phyloP scores from a whole-genome alignment of 2,113 vertebrate species.

The Pelobates fuscus region DNA sequence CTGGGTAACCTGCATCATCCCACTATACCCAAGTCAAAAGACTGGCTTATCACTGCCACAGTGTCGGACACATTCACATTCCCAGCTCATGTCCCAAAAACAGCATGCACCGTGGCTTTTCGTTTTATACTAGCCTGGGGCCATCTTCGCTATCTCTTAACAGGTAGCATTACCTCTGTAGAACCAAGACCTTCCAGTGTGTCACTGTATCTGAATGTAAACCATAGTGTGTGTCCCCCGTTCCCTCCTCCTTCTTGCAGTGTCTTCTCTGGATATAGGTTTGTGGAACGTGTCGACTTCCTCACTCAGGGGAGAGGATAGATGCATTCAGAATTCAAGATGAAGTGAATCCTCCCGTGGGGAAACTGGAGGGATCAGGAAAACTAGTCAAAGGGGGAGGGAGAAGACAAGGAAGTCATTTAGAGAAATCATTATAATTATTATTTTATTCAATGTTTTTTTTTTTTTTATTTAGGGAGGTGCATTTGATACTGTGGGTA shows the following conservation, averaged over 20 bases:
- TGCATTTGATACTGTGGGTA: too few relatives aligned
- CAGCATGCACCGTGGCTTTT: too few relatives aligned
- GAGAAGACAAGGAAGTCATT: neutral
- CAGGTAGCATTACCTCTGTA: conserved; percentile 7
- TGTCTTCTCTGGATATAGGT: conserved; percentile 46
- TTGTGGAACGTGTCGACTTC: conserved; percentile 31
- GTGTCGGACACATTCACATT: too few relatives aligned
- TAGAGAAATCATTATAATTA: neutral
- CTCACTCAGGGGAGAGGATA: conserved; percentile 23
- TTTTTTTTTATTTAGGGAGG: too few relatives aligned
- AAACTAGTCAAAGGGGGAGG: neutral
- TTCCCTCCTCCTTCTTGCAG: conserved; percentile 20
- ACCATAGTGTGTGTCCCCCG: neutral
- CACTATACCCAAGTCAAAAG: too few relatives aligned
- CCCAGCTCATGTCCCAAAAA: too few relatives aligned
- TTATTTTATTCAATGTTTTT: too few relatives aligned
- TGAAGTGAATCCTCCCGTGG: conserved; percentile 35
- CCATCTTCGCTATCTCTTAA: neutral
- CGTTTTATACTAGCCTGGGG: too few relatives aligned
- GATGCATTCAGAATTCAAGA: conserved; percentile 42
- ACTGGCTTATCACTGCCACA: too few relatives aligned
- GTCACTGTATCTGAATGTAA: conserved; percentile 35
- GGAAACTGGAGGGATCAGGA: conserved; percentile 21
- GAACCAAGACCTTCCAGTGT: conserved; percentile 6
- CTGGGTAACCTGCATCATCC: too few relatives aligned